A percentile compares a stretch with the other conserved stretches of the same genome.
Conservation (phyloP, 2,797 vertebrate species). For the Dendrocincla tyrannina region DNA sequence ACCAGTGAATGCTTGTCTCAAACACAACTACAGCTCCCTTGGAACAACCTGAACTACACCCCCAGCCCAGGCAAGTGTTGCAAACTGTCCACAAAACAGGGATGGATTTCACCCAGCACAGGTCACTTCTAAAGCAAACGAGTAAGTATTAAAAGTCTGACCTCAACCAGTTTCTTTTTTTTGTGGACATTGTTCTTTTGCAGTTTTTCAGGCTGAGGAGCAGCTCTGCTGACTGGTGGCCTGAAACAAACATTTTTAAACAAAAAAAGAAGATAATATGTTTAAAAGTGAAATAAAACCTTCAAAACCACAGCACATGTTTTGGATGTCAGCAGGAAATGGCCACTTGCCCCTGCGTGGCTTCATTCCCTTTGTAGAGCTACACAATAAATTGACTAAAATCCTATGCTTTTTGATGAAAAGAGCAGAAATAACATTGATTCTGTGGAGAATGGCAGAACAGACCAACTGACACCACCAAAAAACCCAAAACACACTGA, state of each 20-base stretch:
- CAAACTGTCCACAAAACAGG: background rate
- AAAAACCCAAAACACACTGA: background rate
- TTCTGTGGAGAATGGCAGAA: background rate
- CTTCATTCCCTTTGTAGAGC: background rate
- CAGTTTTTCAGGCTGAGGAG: conserved; percentile 92
- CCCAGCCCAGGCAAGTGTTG: background rate
- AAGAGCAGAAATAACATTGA: background rate
- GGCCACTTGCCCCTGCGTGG: background rate
- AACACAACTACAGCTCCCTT: background rate
- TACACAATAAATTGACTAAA: background rate
- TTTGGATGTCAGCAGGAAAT: background rate
- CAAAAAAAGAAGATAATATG: background rate
- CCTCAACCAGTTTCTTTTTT: conserved; percentile 93
- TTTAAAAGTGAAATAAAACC: background rate
- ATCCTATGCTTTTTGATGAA: background rate
- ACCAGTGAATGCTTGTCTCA: background rate
- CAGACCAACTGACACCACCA: background rate
- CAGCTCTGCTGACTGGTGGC: conserved; percentile 92
- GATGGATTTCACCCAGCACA: background rate
- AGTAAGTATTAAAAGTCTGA: conserved; percentile 47
- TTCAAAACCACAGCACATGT: background rate
- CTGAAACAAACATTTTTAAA: conserved; percentile 69
- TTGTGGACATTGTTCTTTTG: conserved; percentile 91
- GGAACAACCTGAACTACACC: background rate
- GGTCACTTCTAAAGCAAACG: background rate